These are phyloP conservation scores for Palythoa grandiflora DNA, from an alignment of 92 coral and sea anemone species.

Conservation along the genomic window DNA sequence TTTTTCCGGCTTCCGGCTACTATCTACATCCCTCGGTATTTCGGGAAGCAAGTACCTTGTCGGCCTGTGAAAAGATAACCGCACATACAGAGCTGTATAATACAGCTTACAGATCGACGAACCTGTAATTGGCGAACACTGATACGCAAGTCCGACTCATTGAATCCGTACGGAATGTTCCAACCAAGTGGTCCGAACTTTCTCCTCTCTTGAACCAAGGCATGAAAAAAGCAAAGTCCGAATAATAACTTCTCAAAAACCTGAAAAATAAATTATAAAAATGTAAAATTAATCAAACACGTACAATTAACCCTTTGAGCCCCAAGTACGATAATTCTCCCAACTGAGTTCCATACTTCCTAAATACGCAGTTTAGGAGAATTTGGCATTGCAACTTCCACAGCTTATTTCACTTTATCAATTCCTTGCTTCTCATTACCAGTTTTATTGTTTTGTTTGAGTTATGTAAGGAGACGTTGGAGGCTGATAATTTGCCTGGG, in stretches of 20 bases:
- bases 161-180: constrained; percentile 99
- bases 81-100: neutral
- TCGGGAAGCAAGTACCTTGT: too few relatives aligned
- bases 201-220: constrained; percentile 96
- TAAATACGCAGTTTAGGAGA: too few relatives aligned
- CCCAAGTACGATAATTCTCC: too few relatives aligned
- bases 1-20: too few relatives aligned
- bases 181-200: constrained; percentile 99
- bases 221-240: constrained; percentile 99
- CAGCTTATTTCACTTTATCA: too few relatives aligned
- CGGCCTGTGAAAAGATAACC: neutral
- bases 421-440: too few relatives aligned
- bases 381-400: too few relatives aligned
- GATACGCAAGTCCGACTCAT: constrained; percentile 97
- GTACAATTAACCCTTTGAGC: neutral
- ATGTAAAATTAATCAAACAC: neutral
- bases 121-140: constrained; percentile 99
- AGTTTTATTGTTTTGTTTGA: too few relatives aligned
- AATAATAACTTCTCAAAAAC: constrained; percentile 94
- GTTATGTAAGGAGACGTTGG: too few relatives aligned
- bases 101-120: neutral
- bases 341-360: too few relatives aligned
- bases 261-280: constrained; percentile 48
- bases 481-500: too few relatives aligned
- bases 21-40: too few relatives aligned